Evolutionary conservation across 2,888 invertebrate genomes (phyloP), one percentile per base, ranked within the genome.

Genomic region (Ophioninae sp.): DNA sequence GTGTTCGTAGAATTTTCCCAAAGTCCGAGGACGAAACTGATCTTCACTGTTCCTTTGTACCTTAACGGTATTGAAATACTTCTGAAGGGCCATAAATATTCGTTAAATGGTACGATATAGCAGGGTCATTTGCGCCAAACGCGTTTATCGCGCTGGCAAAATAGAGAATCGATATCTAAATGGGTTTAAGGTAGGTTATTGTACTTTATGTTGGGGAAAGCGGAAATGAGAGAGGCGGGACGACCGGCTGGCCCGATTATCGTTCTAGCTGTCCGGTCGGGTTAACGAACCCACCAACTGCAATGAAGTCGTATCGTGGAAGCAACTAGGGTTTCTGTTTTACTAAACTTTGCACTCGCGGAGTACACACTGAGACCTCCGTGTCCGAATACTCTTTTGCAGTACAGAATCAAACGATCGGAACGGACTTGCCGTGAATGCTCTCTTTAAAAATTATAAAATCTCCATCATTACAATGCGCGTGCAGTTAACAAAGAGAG

Each of bases 101-200:
- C 87, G 88, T 89, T 89, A 87, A 88, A 89, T 89, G 87, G 87
- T 85, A 86, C 86, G 87, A 88, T 89, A 84, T 88, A 88, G 84
- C 85, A 86, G 84, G 85, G 85, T 87, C 87, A 85, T 88, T 89
- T 86, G 86, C 86, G 87, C 85, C 62, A 65, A 56, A 37, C 41
- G 69, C 59, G 50, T 86, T 87, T 13, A 50, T 50, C 87, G 87
- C 88, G 86, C 87, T 87, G 85, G 86, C 75, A 86, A 88, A 89
- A 89, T 89, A 88, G 89, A 85, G 87, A 89, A 88, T 89, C 89
- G 89, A 89, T 89, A 89, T 86, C 87, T 86, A 87, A 89, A 88
- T 87, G 86, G 86, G 70, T 75, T 78, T 83, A 70, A 70, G 73
- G 75, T 67, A 67, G 81, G 83, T 87, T 86, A 88, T 88, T 85